Base-by-base conservation (phyloP, 2,888 invertebrate species). In the Cybosia mesomella region DNA sequence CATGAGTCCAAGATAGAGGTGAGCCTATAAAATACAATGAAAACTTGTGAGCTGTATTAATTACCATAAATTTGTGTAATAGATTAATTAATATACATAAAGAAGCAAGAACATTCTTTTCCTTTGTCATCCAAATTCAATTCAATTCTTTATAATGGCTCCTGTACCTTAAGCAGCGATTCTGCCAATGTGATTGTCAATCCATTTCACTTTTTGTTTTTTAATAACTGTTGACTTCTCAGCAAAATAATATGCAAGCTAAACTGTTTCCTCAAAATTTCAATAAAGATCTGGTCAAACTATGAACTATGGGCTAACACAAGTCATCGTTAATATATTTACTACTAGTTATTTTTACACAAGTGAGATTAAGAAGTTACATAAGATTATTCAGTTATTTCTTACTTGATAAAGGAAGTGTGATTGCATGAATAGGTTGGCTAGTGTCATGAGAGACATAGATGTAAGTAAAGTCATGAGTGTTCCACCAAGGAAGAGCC, bases 401-500 rank as follows among this genome's bases (percentile, higher is more conserved):
- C 92, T 93, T 91, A 97, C 97, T 95, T 97, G 97, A 87, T 97
- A 97, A 64, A 99, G 89, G 81, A 98, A 92, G 62, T 96, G 93
- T 39, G 98, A 98, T 80, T 97, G 97, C 90, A 98, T 96, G 94
- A 99, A 98, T 75, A 99, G 91, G 91, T 98, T 99, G 68, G 97
- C 96, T 53, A 99, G 89, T 43, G 97, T 96, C 89, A 98, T 95
- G 34, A 98, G 83, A 67, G 98, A 95, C 95, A 99, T 96, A 65
- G 97, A 96, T 75, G 97, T 97, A 62, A 99, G 93, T 59, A 98
- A 93, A 57, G 98, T 98, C 95, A 98, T 96, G 76, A 99, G 95
- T 69, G 97, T 96, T 81, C 98, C 99, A 74, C 99, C 99, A 61
- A 99, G 95, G 92, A 97, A 99, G 68, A 99, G 95, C 96, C 97